A percentile compares a stretch with the other conserved stretches of the same genome.
Evolutionary conservation across 2,797 vertebrate genomes (phyloP).

Genomic region (Gephyroberyx darwinii): DNA sequence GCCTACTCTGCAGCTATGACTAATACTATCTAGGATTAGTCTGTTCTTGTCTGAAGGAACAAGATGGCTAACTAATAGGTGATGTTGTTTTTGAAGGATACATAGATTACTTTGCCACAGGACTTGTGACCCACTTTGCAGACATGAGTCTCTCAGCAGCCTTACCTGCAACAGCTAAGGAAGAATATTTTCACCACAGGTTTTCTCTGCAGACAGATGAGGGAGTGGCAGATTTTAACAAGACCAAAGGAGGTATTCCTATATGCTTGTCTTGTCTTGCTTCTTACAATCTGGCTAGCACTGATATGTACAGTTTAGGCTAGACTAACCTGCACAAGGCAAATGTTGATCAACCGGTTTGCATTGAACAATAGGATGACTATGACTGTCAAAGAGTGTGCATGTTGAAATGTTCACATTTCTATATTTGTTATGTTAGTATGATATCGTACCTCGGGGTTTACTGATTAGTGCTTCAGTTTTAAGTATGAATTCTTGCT

Average conservation of each 20-base stretch:
- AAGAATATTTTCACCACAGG: constrained; percentile 18
- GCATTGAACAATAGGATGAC: constrained; percentile 30
- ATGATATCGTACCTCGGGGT: not conserved
- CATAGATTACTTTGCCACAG: not conserved
- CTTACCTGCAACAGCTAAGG: not conserved
- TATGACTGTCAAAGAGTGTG: not conserved
- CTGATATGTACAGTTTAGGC: constrained; percentile 42
- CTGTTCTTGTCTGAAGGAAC: not conserved
- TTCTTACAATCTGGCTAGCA: constrained; percentile 36
- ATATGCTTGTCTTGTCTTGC: constrained; percentile 76
- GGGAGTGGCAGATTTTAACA: constrained; percentile 64
- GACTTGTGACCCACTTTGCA: not conserved
- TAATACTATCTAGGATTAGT: not conserved
- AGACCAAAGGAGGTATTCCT: constrained; percentile 56
- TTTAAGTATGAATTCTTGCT: not conserved
- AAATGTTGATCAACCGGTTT: constrained; percentile 43
- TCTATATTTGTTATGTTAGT: not conserved
- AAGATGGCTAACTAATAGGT: not conserved
- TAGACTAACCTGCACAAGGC: constrained; percentile 20
- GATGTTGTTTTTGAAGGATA: not conserved
- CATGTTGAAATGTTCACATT: not conserved
- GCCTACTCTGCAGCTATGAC: not conserved
- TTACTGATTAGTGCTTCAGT: not conserved
- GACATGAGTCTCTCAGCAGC: not conserved
- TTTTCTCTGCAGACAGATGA: constrained; percentile 41